phyloP scores from a whole-genome alignment of 1,140 invertebrate species.

The Vanessa tameamea region DNA sequence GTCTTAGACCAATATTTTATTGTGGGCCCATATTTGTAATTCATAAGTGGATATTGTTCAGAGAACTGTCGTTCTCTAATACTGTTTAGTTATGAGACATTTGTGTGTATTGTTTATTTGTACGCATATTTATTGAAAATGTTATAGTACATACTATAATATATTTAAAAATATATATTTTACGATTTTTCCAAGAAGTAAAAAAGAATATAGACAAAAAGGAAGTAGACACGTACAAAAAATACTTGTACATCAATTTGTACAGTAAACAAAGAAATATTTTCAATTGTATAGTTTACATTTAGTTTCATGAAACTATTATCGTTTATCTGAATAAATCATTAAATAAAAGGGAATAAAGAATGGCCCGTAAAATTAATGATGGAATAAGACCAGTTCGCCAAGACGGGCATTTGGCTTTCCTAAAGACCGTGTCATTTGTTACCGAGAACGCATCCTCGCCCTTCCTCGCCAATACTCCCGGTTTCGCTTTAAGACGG shows the following conservation, averaged over 20 bases:
- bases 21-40: slow-evolving; percentile 46
- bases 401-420: slow-evolving; percentile 46
- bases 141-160: too few species aligned
- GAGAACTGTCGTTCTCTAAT: slow-evolving; percentile 41
- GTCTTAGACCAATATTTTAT: slow-evolving; percentile 38
- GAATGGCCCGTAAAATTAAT: slow-evolving; percentile 60
- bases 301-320: slow-evolving; percentile 1
- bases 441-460: slow-evolving; percentile 43
- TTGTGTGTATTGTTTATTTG: slow-evolving; percentile 42
- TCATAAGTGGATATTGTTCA: slow-evolving; percentile 51
- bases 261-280: too few species aligned
- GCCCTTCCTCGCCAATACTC: slow-evolving; percentile 17
- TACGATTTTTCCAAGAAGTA: too few species aligned
- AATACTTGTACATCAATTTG: too few species aligned
- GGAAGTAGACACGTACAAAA: too few species aligned
- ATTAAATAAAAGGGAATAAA: slow-evolving; percentile 30
- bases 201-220: too few species aligned
- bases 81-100: slow-evolving; percentile 46
- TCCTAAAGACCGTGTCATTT: slow-evolving; percentile 45
- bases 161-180: too few species aligned
- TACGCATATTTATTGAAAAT: too few species aligned
- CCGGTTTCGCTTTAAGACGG: background rate
- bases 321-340: background rate
- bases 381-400: slow-evolving; percentile 43
- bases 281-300: too few species aligned